Evolutionary conservation across 2,797 vertebrate species (phyloP), one percentile per base, ranked within the genome.

Genomic region (Lepidocolaptes lacrymiger): DNA sequence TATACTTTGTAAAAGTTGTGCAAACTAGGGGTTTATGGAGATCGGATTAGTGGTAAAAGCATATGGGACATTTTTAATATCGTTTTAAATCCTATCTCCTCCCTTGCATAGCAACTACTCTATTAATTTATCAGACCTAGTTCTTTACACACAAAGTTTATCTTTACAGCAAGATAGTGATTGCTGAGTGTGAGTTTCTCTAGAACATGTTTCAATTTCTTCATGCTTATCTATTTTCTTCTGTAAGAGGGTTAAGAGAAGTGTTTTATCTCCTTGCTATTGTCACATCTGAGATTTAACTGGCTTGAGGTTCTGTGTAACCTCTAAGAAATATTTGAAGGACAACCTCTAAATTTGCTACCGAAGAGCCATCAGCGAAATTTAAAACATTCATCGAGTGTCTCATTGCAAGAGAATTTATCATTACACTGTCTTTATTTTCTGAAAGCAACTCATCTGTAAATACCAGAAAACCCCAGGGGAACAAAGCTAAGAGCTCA

Each of bases 101-200:
- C 48, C 37, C 48, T 91, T 46, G 44, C 66, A 12, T 44, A 80
- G 87, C 91, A 86, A 54, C 79, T 48, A 85, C 71, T 39, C 82
- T 90, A 28, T 95, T 96, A 89, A 96, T 95, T 96, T 95, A 80
- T 90, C 58, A 15, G 82, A 88, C 82, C 77, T 85, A 30, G n/a
- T 84, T 93, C 91, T 92, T 88, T 56, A 51, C 59, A 90, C 55
- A 36, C 63, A 36, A 69, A 88, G 66, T 89, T 95, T 91, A 80
- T 95, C 89, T 94, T 92, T 82, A 32, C 52, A 89, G 78, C 27
- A 51, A 81, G 93, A 92, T 54, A 94, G 88, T 62, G 62, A 67
- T 8, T 92, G 75, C 80, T 79, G 90, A 95, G 80, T 48, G 37
- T 0, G 9, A 77, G 68, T 89, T 95, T 96, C 87, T 95, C 77